Evolutionary conservation across 2,113 vertebrate genomes (phyloP), one percentile per base, ranked within the genome.

Genomic region (Phaethornis superciliosus): DNA sequence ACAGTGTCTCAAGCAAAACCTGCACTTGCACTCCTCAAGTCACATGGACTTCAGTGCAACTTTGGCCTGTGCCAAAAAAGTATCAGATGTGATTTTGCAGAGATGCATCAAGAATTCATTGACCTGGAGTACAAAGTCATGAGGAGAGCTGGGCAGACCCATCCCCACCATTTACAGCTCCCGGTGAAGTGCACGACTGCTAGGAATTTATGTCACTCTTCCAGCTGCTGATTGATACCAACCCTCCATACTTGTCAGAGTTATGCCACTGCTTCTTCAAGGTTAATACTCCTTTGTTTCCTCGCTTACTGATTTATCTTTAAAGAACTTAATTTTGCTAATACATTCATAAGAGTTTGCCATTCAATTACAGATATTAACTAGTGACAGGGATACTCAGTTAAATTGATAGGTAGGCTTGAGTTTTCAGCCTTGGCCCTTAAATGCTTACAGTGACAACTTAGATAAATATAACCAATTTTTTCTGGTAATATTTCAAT

Each of bases 81-180:
- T 26, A 17, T 28, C 2, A 10, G 26, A 76, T 17, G 20, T 42
- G 15, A 23, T 21, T 81, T 83, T 74, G 42, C 37, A 47, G 4
- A 26, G 5, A 12, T 16, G 10, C 24, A 74, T 74, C 46, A 46
- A 46, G 22, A 85, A 74, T 55, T 70, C 37, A 21, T 21, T 46
- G 18, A 69, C 26, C 7, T 15, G 13, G 20, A n/a, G 5, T 26
- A 37, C 20, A 44, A 65, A 87, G n/a, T 58, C 46, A 51, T 11
- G 20, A 17, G 4, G 20, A 79, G 26, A 85, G 22, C 21, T 77
- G 20, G 28, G 30, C 8, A 69, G 47, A 28, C 15, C 8, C 55
- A 76, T 10, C 7, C 33, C 22, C 51, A 54, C 10, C 0, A 0
- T 22, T 72, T 46, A 26, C 2, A 52, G 15, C 32, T 87, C 37